Base-by-base conservation (phyloP, 2,113 vertebrate species). In the Anguilla japonica region DNA sequence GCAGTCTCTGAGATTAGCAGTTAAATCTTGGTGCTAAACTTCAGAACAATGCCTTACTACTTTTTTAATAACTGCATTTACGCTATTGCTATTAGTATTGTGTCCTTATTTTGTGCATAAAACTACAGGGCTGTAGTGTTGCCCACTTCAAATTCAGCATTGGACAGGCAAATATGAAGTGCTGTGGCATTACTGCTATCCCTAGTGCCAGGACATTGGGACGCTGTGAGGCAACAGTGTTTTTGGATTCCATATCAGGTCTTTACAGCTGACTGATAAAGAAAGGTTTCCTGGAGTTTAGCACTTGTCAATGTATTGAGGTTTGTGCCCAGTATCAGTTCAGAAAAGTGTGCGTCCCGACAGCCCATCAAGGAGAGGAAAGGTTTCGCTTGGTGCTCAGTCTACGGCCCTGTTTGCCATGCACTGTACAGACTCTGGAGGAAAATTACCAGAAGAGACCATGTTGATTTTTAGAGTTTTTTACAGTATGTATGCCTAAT, bases 31-130 rank as follows among this genome's bases (percentile, higher is more conserved):
- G 96, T 97, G 96, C 96, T 97, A 93, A 93, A 91, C 94, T 93
- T 93, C 90, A 89, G 89, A 94, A 95, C n/a, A 91, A 96, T 96
- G 96, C 96, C 96, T 97, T 97, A 96, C 92, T 92, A 89, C 93
- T 95, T 89, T 96, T 96, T 91, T 89, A 91, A 92, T 88, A 85
- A 78, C 83, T 85, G n/a, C 11, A 60, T 40, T 85, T 84, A 88
- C 92, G 67, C 50, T 91, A 56, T n/a, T n/a, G n/a, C n/a, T 89
- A 84, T 91, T 90, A 91, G 93, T 94, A 93, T 92, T 85, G 88
- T 94, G 91, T 93, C 90, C 94, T 91, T 88, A 20, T 83, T 80
- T 57, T 81, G 29, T 43, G 78, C 75, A 83, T 86, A 75, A 6
- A 84, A 56, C 53, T 56, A 84, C 88, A 87, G 88, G 88, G 82